Evolutionary conservation across 2,797 vertebrate species (phyloP), one percentile per base, ranked within the genome.

Genomic region (Falco rusticolus): DNA sequence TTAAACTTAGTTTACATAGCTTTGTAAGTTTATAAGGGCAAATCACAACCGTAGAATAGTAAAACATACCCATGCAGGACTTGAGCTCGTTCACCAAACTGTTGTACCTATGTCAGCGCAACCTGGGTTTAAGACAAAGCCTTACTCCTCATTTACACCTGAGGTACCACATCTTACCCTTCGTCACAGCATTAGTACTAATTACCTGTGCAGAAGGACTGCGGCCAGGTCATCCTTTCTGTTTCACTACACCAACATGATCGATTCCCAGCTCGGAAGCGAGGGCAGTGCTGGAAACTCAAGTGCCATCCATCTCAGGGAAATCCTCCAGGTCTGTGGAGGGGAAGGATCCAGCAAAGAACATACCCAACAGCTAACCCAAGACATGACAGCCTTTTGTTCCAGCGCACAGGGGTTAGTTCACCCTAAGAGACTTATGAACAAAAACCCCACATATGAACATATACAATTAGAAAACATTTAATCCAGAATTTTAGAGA

Each of bases 161-260:
- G 64, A 31, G 15, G 63, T 34, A 26, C 31, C 20, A 14, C 21
- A n/a, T 5, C 13, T 5, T 9, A 31, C 29, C 31, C 63, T 43
- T 47, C 63, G 39, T 61, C 43, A 31, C 19, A 53, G 53, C 8
- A 2, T 1, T 19, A 74, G 53, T 2, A 31, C 16, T 13, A 43
- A 15, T 0, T 1, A 14, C 20, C n/a, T 74, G 11, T 0, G 9
- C 56, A 50, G 37, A 54, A 60, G 15, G 57, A 22, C 0, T 31
- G 53, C 0, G 3, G 39, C 29, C 65, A 79, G 43, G 4, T 59
- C 51, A 37, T 3, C 63, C 29, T 63, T 51, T 48, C 41, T 43
- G 14, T 2, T 37, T 76, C 70, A 15, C 22, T 13, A n/a, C 3
- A 37, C 20, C 53, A 24, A 39, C 7, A 13, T 0, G 3, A 34